Conservation (phyloP, 2,888 invertebrate species). For the Anorthoa munda region DNA sequence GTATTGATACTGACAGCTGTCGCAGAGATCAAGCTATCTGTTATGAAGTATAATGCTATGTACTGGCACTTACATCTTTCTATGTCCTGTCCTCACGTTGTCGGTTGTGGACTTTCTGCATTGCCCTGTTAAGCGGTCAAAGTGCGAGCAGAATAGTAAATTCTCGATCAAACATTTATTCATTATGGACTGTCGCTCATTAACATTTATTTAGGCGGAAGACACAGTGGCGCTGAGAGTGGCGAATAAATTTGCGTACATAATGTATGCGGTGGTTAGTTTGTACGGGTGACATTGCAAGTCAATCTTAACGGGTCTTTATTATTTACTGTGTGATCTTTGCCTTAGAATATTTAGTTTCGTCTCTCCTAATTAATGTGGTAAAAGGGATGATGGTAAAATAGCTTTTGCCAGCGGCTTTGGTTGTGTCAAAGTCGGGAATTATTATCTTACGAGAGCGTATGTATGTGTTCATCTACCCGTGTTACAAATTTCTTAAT, state of each 20-base stretch:
- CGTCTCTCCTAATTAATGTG: no score
- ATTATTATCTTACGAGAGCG: no score
- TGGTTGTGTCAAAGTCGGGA: no score
- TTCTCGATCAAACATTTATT: conserved; percentile 76
- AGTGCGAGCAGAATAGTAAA: conserved; percentile 73
- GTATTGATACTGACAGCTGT: no score
- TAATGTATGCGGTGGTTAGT: conserved; percentile 30
- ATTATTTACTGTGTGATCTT: conserved; percentile 13
- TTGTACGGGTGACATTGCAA: conserved; percentile 2
- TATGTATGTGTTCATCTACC: no score
- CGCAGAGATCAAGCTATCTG: no score
- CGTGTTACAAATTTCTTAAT: no score
- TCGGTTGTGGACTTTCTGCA: conserved; percentile 12
- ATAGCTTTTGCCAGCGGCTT: not conserved
- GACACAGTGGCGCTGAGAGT: conserved; percentile 65
- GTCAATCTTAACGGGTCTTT: conserved; percentile 12
- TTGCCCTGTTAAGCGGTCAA: conserved; percentile 13
- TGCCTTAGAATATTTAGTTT: not conserved
- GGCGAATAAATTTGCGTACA: conserved; percentile 55
- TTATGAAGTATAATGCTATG: no score
- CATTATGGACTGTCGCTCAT: conserved; percentile 72
- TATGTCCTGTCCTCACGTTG: not conserved
- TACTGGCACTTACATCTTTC: no score
- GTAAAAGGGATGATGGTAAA: not conserved
- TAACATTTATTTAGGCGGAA: conserved; percentile 74